These are phyloP conservation scores for Malaclemys terrapin DNA, from an alignment of 2,113 vertebrate species.

Conservation along the genomic window DNA sequence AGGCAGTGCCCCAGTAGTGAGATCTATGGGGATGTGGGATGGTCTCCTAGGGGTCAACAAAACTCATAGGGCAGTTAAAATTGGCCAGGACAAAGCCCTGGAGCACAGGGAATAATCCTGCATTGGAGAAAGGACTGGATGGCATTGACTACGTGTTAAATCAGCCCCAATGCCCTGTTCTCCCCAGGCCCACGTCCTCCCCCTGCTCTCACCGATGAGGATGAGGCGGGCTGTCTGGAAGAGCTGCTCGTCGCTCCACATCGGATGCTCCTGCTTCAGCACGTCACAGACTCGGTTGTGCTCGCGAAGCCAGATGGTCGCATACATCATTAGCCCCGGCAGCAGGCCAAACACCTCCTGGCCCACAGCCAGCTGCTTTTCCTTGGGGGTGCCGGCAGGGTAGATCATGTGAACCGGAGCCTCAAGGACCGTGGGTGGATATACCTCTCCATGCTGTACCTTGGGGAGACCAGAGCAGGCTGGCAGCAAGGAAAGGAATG, in stretches of 20 bases:
- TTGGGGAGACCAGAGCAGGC: background rate
- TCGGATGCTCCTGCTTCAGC: constrained; percentile 89
- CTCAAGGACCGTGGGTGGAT: constrained; percentile 83
- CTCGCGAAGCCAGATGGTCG: constrained; percentile 94
- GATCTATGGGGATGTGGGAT: background rate
- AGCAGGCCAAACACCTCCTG: constrained; percentile 93
- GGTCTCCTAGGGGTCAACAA: background rate
- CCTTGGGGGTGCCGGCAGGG: constrained; percentile 67
- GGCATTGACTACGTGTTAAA: background rate
- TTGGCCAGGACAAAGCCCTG: background rate
- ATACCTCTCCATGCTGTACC: constrained; percentile 90
- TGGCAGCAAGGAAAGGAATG: background rate
- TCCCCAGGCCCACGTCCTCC: too few species aligned
- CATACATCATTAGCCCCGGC: constrained; percentile 89
- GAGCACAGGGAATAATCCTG: background rate
- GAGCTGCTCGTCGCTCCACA: constrained; percentile 94
- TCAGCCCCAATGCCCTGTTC: background rate
- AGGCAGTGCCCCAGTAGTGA: background rate
- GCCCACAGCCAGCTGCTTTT: constrained; percentile 85
- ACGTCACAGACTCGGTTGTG: constrained; percentile 96
- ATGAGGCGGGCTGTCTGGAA: constrained; percentile 95
- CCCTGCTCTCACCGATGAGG: constrained; percentile 87
- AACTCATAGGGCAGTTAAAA: background rate
- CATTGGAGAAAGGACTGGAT: background rate
- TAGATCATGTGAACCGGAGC: constrained; percentile 89